phyloP scores from a whole-genome alignment of 2,888 invertebrate genomes.

The Amphipoea lucens region DNA sequence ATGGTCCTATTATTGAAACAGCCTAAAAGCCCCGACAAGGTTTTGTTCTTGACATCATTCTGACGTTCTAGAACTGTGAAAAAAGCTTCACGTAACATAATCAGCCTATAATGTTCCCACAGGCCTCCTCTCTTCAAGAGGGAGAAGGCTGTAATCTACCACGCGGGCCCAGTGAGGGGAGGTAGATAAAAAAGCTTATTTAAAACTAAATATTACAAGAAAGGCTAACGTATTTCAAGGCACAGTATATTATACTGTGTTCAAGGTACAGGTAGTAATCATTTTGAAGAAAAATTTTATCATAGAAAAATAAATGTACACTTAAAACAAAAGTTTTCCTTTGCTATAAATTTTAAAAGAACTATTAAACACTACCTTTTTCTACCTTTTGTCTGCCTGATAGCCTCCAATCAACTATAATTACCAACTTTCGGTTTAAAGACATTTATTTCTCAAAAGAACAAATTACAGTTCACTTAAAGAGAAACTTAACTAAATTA shows the following conservation, averaged over 20 bases:
- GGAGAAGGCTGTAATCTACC: neutral
- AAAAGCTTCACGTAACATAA: neutral
- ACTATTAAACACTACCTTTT: neutral
- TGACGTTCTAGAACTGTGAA: neutral
- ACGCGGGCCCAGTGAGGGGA: neutral
- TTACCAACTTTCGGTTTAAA: neutral
- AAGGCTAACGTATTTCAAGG: neutral
- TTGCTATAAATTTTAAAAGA: neutral
- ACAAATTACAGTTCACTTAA: no score
- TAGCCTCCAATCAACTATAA: neutral
- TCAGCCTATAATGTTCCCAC: neutral
- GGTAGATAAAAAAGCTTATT: neutral
- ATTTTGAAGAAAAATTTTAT: neutral
- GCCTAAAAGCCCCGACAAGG: neutral
- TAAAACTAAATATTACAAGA: neutral
- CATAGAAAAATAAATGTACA: neutral
- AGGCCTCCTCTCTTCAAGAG: neutral
- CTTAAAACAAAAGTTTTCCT: neutral
- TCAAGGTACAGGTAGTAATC: no score
- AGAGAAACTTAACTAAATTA: no score
- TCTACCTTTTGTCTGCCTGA: neutral
- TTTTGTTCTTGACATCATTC: neutral
- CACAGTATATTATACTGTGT: no score
- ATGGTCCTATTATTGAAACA: neutral
- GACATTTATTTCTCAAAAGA: no score